These are phyloP conservation scores for Caenorhabditis brenneri DNA, from an alignment of 1,140 invertebrate genomes.

Conservation along the genomic window DNA sequence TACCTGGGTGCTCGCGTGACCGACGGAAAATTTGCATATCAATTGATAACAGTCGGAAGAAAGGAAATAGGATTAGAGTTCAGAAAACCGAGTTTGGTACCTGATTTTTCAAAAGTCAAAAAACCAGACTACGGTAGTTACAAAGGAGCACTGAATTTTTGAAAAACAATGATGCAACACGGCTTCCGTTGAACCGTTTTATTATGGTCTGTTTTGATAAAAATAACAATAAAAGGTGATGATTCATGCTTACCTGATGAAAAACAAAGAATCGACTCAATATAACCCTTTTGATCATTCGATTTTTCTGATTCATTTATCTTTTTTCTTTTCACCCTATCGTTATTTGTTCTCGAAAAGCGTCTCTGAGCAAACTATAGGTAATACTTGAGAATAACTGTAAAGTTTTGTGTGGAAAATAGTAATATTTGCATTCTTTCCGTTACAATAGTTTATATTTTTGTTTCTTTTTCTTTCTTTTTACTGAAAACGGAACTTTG, in stretches of 20 bases:
- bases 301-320: not conserved
- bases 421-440: slow-evolving; percentile 12
- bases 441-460: not conserved
- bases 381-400: not conserved
- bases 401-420: not conserved
- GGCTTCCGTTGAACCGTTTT: too few relatives aligned
- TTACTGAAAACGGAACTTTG: too few relatives aligned
- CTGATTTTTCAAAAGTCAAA: not conserved
- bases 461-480: too few relatives aligned
- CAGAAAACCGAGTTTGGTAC: not conserved
- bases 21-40: not conserved
- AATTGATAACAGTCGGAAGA: not conserved
- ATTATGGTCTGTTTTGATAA: too few relatives aligned
- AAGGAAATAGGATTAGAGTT: not conserved
- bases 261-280: not conserved
- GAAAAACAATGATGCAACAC: too few relatives aligned
- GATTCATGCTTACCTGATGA: not conserved
- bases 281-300: not conserved
- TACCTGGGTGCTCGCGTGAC: not conserved
- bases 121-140: too few relatives aligned
- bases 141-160: too few relatives aligned
- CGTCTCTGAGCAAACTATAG: not conserved
- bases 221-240: not conserved
- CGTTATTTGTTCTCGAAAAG: not conserved
- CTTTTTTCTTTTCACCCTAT: not conserved